Conservation (phyloP, 53 echinoderm and acorn worm genomes). For the Stichopus horrens region DNA sequence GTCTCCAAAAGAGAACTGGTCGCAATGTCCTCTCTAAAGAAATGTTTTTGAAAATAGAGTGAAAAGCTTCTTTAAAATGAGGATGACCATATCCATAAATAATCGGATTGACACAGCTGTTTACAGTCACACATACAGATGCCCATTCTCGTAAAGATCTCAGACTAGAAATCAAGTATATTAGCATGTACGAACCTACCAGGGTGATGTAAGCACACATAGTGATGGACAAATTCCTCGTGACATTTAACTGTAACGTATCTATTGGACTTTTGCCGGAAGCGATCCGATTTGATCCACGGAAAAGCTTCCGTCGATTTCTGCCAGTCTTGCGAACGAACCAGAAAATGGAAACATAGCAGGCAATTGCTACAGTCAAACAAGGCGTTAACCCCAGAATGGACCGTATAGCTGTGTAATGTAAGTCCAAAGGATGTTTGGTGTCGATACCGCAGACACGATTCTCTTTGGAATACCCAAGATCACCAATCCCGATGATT, state of each 20-base stretch:
- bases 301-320: not conserved
- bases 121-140: not conserved
- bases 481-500: not conserved
- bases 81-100: not conserved
- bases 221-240: not conserved
- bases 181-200: not conserved
- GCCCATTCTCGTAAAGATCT: not conserved
- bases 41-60: not conserved
- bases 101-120: not conserved
- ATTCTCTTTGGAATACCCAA: conserved; percentile 3
- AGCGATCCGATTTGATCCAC: not conserved
- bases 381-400: not conserved
- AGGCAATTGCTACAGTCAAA: not conserved
- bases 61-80: not conserved
- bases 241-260: not conserved
- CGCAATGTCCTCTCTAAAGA: not conserved
- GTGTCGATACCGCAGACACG: not conserved
- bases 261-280: not conserved
- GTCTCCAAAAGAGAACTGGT: not conserved
- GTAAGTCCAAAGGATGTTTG: not conserved
- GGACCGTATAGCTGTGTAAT: not conserved
- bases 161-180: not conserved
- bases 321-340: not conserved
- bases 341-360: conserved; percentile 1
- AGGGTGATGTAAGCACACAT: not conserved